Evolutionary conservation across 2,113 vertebrate genomes (phyloP).

Genomic region (Heteronetta atricapilla): DNA sequence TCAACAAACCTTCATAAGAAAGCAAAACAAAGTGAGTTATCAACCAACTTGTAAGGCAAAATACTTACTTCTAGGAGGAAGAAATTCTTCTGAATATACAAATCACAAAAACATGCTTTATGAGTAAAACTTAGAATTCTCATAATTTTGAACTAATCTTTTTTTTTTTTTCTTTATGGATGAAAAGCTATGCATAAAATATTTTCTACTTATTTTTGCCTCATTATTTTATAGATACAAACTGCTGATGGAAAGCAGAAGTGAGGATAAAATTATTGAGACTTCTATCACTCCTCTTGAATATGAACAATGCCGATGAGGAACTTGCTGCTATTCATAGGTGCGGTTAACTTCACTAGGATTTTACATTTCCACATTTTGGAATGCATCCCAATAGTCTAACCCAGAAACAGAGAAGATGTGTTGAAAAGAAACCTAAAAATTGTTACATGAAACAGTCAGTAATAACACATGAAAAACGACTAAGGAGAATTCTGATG

Average conservation of each 20-base stretch:
- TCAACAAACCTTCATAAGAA: neutral
- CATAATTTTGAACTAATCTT: neutral
- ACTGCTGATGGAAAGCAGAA: neutral
- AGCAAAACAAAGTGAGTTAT: neutral
- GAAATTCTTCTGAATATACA: neutral
- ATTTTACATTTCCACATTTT: conserved; percentile 59
- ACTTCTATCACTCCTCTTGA: conserved; percentile 33
- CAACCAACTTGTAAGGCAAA: neutral
- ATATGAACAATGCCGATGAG: conserved; percentile 7
- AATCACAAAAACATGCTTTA: neutral
- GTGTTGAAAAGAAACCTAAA: conserved; percentile 42
- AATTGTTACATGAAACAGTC: conserved; percentile 38
- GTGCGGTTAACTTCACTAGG: neutral
- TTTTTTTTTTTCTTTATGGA: neutral
- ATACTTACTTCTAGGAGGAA: neutral
- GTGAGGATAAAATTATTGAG: conserved; percentile 11
- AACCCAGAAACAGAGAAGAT: conserved; percentile 3
- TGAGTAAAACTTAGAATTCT: neutral
- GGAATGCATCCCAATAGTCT: conserved; percentile 19
- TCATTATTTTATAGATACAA: neutral
- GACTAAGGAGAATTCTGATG: neutral
- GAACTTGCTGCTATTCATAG: neutral
- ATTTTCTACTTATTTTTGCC: neutral
- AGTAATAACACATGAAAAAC: conserved; percentile 59
- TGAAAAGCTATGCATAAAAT: neutral